A percentile compares a stretch with the other conserved stretches of the same genome.
Conservation (phyloP, 1,140 invertebrate species). For the Thaumetopoea pityocampa region DNA sequence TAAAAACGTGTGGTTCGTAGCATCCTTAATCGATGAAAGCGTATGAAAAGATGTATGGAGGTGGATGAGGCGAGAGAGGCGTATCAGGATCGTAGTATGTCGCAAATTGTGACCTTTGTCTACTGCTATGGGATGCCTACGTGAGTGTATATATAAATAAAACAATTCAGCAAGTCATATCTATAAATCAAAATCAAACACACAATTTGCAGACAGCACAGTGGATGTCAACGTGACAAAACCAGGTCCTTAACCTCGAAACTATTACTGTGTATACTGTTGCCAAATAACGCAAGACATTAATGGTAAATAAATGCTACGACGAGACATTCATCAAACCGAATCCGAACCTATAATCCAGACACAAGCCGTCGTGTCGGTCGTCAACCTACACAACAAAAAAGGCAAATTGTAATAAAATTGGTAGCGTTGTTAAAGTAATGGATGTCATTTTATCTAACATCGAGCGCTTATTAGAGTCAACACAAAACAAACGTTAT, state of each 20-base stretch:
- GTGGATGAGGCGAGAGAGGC: too few relatives aligned
- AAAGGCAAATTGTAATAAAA: constrained; percentile 17
- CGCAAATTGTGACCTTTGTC: too few relatives aligned
- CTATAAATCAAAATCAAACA: constrained; percentile 9
- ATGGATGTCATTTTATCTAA: constrained; percentile 9
- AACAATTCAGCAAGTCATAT: background rate
- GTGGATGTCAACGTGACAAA: constrained; percentile 8
- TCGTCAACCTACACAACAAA: constrained; percentile 7
- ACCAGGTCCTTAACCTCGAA: constrained; percentile 8
- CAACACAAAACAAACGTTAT: constrained; percentile 10
- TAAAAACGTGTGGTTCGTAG: too few relatives aligned
- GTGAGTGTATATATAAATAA: constrained; percentile 3
- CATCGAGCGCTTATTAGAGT: constrained; percentile 4
- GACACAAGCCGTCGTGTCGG: background rate
- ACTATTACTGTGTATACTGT: constrained; percentile 5
- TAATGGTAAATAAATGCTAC: too few relatives aligned
- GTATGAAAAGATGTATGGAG: too few relatives aligned
- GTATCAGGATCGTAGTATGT: too few relatives aligned
- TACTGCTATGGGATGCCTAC: too few relatives aligned
- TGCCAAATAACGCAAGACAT: constrained; percentile 11
- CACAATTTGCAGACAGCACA: constrained; percentile 6
- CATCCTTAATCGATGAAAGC: too few relatives aligned
- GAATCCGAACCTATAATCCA: too few relatives aligned
- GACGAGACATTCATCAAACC: too few relatives aligned
- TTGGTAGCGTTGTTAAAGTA: constrained; percentile 9